Percentiles rank a stretch among this genome's conserved stretches.
phyloP scores from a whole-genome alignment of 2,797 vertebrate species.

The Salarias fasciatus region DNA sequence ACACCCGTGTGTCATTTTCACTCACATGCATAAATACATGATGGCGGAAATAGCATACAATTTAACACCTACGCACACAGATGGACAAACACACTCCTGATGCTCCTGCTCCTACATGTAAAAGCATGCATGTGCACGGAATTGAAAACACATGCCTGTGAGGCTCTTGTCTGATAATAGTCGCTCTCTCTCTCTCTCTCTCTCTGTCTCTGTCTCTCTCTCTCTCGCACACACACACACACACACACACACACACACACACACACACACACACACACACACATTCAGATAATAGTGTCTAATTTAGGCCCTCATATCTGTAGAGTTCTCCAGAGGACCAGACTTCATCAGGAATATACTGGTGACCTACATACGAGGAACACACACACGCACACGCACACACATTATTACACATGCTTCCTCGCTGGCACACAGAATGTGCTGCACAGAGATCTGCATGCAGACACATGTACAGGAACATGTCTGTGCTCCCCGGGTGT shows the following conservation, averaged over 20 bases:
- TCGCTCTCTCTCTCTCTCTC: conserved; percentile 34
- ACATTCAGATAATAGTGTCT: conserved; percentile 71
- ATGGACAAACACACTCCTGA: conserved; percentile 45
- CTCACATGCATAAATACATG: conserved; percentile 41
- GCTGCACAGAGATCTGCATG: conserved; percentile 35
- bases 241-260: not conserved
- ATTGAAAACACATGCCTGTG: conserved; percentile 54
- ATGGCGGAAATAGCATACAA: conserved; percentile 54
- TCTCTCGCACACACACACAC: conserved; percentile 8
- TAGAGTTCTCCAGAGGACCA: conserved; percentile 76
- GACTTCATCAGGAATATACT: conserved; percentile 80
- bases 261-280: conserved; percentile 9
- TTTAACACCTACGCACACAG: conserved; percentile 45
- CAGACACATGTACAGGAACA: conserved; percentile 39
- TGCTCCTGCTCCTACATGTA: conserved; percentile 49
- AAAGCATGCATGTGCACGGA: conserved; percentile 58
- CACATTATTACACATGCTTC: not conserved
- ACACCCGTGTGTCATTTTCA: conserved; percentile 44
- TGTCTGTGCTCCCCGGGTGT: conserved; percentile 16
- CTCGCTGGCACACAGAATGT: conserved; percentile 6
- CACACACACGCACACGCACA: conserved; percentile 31
- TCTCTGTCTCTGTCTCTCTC: not conserved
- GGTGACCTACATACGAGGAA: conserved; percentile 79
- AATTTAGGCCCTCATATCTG: conserved; percentile 79
- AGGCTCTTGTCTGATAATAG: conserved; percentile 66